Conservation (phyloP, 1,140 invertebrate species). For the Drosophila albomicans region DNA sequence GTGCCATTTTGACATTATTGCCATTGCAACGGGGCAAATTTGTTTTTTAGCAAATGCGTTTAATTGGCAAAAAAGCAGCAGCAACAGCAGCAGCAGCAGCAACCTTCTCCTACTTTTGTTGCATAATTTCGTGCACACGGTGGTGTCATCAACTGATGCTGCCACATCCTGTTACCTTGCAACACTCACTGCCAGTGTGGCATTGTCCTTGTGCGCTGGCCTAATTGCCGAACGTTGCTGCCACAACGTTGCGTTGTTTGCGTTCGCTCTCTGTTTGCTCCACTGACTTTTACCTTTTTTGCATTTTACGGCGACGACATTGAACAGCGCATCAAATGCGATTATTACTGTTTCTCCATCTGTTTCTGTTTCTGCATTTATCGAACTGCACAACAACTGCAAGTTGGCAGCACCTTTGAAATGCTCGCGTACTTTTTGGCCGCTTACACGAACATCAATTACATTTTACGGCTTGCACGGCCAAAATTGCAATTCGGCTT, state of each 20-base stretch:
- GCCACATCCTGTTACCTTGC: conserved; percentile 1
- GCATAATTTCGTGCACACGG: conserved; percentile 27
- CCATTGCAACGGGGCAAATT: conserved; percentile 33
- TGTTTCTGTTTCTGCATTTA: conserved; percentile 21
- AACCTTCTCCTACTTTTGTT: conserved; percentile 40
- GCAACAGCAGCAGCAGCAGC: neutral
- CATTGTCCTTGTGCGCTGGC: conserved; percentile 12
- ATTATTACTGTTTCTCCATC: conserved; percentile 11
- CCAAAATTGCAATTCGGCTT: neutral
- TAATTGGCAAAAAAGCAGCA: conserved; percentile 70
- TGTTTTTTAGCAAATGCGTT: conserved; percentile 77
- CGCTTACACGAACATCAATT: conserved; percentile 8
- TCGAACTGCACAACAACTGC: conserved; percentile 16
- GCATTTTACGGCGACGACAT: neutral
- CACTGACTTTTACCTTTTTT: conserved; percentile 4
- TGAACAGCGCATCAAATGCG: conserved; percentile 25
- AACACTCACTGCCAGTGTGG: neutral
- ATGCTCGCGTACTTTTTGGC: neutral
- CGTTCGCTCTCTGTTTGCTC: neutral
- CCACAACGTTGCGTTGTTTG: conserved; percentile 1
- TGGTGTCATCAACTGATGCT: conserved; percentile 7
- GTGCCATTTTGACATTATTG: conserved; percentile 10
- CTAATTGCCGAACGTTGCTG: conserved; percentile 34
- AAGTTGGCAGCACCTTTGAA: conserved; percentile 20
- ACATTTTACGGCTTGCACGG: conserved; percentile 9